Conservation (phyloP, 2,797 vertebrate species). For the Gymnodraco acuticeps region DNA sequence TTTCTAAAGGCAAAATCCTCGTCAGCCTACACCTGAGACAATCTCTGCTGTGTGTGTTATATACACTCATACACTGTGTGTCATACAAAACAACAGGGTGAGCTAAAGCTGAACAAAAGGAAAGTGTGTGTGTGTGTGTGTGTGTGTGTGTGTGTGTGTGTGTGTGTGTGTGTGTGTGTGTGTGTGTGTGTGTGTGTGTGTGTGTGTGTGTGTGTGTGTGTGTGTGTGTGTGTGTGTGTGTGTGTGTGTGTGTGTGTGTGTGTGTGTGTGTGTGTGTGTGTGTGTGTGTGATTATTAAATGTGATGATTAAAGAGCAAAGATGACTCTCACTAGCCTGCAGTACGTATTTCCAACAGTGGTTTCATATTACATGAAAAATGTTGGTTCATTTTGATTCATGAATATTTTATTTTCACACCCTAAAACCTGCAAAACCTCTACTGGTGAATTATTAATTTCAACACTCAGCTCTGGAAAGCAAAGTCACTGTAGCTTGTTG, state of each 20-base stretch:
- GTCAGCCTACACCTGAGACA: not conserved
- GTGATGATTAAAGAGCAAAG: not conserved
- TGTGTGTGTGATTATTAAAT: not conserved
- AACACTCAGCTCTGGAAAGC: conserved; percentile 32
- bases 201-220: too few species aligned
- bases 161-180: too few species aligned
- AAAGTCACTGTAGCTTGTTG: conserved; percentile 32
- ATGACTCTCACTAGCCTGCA: not conserved
- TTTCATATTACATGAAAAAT: conserved; percentile 17
- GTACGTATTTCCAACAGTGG: not conserved
- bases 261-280: too few species aligned
- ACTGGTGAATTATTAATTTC: conserved; percentile 49
- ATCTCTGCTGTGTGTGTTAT: too few species aligned
- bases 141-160: too few species aligned
- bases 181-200: too few species aligned
- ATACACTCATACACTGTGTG: too few species aligned
- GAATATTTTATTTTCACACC: conserved; percentile 48
- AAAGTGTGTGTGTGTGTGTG: not conserved
- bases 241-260: too few species aligned
- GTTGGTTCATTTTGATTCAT: conserved; percentile 42
- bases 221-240: too few species aligned
- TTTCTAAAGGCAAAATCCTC: not conserved
- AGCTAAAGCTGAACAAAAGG: not conserved
- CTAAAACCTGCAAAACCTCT: conserved; percentile 42
- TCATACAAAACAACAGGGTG: not conserved